phyloP scores from a whole-genome alignment of 2,113 vertebrate genomes.

The Seriola quinqueradiata region DNA sequence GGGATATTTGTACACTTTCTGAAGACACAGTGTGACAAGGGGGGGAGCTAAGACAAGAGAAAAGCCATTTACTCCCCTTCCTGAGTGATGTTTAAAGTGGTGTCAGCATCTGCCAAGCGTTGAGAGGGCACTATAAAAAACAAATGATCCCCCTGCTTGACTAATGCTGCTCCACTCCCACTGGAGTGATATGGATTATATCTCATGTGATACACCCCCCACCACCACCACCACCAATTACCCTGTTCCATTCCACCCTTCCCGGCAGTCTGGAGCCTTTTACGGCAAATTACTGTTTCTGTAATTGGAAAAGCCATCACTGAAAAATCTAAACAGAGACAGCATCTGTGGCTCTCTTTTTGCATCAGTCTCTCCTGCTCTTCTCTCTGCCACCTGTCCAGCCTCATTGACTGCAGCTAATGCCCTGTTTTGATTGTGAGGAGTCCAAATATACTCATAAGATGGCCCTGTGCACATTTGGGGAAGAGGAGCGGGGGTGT shows the following conservation, averaged over 20 bases:
- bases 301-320: slow-evolving; percentile 76
- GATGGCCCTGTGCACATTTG: slow-evolving; percentile 36
- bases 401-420: slow-evolving; percentile 66
- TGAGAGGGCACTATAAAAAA: slow-evolving; percentile 63
- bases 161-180: slow-evolving; percentile 62
- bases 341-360: slow-evolving; percentile 70
- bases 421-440: slow-evolving; percentile 63
- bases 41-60: slow-evolving; percentile 36
- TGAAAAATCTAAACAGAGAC: slow-evolving; percentile 67
- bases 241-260: slow-evolving; percentile 50
- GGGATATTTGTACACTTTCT: slow-evolving; percentile 41
- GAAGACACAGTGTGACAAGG: slow-evolving; percentile 40
- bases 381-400: slow-evolving; percentile 63
- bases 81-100: slow-evolving; percentile 63
- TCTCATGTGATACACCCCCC: slow-evolving; percentile 40
- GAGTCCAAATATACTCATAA: slow-evolving; percentile 58
- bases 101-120: slow-evolving; percentile 45
- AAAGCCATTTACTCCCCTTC: slow-evolving; percentile 47
- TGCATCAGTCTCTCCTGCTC: slow-evolving; percentile 38
- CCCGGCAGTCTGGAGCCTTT: slow-evolving; percentile 66
- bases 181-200: slow-evolving; percentile 63
- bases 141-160: slow-evolving; percentile 65
- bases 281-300: slow-evolving; percentile 76
- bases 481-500: neutral
- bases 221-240: slow-evolving; percentile 53